Evolutionary conservation across 2,113 vertebrate species (phyloP).

Genomic region (Microtus richardsoni): DNA sequence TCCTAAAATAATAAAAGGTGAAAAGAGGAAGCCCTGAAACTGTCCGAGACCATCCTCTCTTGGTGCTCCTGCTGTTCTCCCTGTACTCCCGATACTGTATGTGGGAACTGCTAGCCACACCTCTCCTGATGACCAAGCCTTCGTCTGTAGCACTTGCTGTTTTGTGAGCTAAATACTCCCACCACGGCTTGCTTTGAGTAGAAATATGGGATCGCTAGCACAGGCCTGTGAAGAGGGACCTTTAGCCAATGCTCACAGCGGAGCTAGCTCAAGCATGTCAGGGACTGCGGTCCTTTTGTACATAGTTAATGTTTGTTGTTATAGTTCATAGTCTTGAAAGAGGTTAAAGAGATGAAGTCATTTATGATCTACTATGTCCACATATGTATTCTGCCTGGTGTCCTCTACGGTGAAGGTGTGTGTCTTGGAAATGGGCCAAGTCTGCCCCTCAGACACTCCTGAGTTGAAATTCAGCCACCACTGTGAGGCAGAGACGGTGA

Average conservation of each 20-base stretch:
- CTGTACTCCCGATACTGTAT: neutral
- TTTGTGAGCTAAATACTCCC: neutral
- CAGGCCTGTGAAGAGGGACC: neutral
- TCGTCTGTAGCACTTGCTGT: neutral
- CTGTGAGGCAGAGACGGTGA: neutral
- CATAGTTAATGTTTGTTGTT: neutral
- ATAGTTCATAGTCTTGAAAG: neutral
- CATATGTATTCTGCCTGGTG: neutral
- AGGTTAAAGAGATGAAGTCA: neutral
- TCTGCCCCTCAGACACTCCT: neutral
- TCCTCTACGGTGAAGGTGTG: neutral
- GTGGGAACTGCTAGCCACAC: neutral
- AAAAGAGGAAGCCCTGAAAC: neutral
- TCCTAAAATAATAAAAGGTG: neutral
- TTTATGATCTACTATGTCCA: neutral
- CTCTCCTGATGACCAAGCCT: neutral
- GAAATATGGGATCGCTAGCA: neutral
- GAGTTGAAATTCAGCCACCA: neutral
- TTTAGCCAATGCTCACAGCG: neutral
- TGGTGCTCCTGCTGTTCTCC: neutral
- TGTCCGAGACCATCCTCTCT: neutral
- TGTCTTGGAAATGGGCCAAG: neutral
- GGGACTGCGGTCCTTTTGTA: neutral
- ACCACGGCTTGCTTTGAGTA: neutral
- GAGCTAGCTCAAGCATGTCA: neutral